phyloP scores from a whole-genome alignment of 2,888 invertebrate species.

The Ophraella communa region DNA sequence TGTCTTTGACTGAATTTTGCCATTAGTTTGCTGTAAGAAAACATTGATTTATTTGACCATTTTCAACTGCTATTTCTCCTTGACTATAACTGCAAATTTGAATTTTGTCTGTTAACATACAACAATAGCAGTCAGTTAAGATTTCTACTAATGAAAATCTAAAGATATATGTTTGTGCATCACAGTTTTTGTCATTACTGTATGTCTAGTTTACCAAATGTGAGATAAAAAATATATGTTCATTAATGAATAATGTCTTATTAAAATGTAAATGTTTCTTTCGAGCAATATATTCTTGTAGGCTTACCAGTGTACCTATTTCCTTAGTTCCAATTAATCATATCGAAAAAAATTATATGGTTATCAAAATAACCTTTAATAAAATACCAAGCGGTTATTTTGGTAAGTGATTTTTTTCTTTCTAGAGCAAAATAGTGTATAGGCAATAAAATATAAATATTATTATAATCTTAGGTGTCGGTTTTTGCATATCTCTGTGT shows the following conservation, averaged over 20 bases:
- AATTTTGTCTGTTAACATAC: too few species aligned
- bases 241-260: neutral
- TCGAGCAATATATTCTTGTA: slow-evolving; percentile 40
- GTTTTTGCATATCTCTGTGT: slow-evolving; percentile 46
- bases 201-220: neutral
- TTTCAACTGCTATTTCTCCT: too few species aligned
- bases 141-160: too few species aligned
- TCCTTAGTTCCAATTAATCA: slow-evolving; percentile 18
- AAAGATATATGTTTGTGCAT: too few species aligned
- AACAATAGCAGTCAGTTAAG: too few species aligned
- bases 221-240: neutral
- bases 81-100: too few species aligned
- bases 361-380: slow-evolving; percentile 21
- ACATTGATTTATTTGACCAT: too few species aligned
- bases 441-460: slow-evolving; percentile 44
- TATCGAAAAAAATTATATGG: slow-evolving; percentile 22
- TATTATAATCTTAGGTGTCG: slow-evolving; percentile 42
- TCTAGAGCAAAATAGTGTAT: slow-evolving; percentile 42
- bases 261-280: slow-evolving; percentile 7
- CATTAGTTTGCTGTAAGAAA: too few species aligned
- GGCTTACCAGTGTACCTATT: slow-evolving; percentile 25
- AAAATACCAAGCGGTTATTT: slow-evolving; percentile 17
- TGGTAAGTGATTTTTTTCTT: slow-evolving; percentile 27
- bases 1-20: too few species aligned
- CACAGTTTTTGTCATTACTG: neutral